A percentile compares a stretch with the other conserved stretches of the same genome.
Evolutionary conservation across 2,113 vertebrate species (phyloP).

Genomic region (Montifringilla adamsi): DNA sequence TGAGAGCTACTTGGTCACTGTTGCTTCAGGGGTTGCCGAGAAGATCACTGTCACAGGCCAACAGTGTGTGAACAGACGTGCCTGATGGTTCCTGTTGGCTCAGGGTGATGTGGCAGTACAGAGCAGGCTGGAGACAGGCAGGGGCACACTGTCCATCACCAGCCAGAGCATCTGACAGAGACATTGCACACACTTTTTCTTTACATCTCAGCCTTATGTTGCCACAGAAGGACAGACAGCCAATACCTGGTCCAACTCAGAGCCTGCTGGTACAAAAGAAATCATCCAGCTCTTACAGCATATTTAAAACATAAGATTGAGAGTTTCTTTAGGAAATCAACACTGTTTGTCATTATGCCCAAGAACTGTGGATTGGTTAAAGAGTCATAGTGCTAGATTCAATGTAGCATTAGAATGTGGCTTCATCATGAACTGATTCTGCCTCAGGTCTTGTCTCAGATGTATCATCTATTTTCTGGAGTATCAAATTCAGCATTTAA

Average conservation of each 20-base stretch:
- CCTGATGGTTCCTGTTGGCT: not conserved
- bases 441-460: not conserved
- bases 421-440: not conserved
- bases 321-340: not conserved
- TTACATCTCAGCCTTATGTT: not conserved
- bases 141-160: not conserved
- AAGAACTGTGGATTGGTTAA: not conserved
- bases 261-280: not conserved
- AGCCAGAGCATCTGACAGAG: not conserved
- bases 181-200: not conserved
- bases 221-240: not conserved
- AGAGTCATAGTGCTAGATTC: not conserved
- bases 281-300: not conserved
- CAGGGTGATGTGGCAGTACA: not conserved
- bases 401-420: not conserved
- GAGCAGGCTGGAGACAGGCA: not conserved
- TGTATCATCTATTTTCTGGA: not conserved
- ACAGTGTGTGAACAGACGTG: not conserved
- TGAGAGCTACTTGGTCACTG: not conserved
- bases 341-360: rapidly evolving
- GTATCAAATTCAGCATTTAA: not conserved
- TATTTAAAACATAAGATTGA: not conserved
- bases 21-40: not conserved
- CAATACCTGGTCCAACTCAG: not conserved
- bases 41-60: not conserved